phyloP scores from a whole-genome alignment of 2,113 vertebrate genomes.

The Channa argus region DNA sequence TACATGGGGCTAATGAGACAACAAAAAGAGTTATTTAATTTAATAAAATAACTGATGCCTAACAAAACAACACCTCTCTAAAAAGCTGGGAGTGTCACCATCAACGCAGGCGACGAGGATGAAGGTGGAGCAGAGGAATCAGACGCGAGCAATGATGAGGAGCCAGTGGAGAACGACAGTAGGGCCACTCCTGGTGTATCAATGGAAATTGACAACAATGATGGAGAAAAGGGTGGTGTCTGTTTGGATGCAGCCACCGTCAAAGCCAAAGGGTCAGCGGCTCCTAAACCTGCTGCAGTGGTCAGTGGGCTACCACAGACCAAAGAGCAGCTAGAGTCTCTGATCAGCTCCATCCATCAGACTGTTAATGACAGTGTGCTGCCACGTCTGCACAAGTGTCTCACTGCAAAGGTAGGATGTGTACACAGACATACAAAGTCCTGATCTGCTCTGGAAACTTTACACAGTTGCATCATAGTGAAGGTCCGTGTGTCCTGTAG shows the following conservation, averaged over 20 bases:
- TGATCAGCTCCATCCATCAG: constrained; percentile 88
- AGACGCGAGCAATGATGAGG: constrained; percentile 76
- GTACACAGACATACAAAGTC: neutral
- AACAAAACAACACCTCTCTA: neutral
- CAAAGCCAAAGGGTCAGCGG: neutral
- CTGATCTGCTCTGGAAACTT: neutral
- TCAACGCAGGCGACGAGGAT: constrained; percentile 32
- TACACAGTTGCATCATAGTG: neutral
- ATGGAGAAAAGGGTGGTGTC: constrained; percentile 2
- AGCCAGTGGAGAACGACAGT: constrained; percentile 63
- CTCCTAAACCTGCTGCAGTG: constrained; percentile 17
- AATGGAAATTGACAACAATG: constrained; percentile 75
- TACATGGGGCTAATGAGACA: too few species aligned
- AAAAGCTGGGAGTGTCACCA: constrained; percentile 26
- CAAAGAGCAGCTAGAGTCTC: constrained; percentile 86
- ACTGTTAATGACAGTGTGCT: constrained; percentile 88
- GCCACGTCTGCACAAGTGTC: constrained; percentile 92
- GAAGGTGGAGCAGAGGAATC: constrained; percentile 70
- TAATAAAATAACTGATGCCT: too few species aligned
- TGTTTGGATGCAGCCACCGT: constrained; percentile 1
- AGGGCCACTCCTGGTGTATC: constrained; percentile 21
- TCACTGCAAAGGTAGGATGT: constrained; percentile 89
- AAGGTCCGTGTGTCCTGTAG: constrained; percentile 68
- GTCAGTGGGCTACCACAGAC: constrained; percentile 87
- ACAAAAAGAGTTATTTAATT: too few species aligned